These are phyloP conservation scores for Arizona elegans DNA, from an alignment of 2,113 vertebrate genomes.

Conservation along the genomic window DNA sequence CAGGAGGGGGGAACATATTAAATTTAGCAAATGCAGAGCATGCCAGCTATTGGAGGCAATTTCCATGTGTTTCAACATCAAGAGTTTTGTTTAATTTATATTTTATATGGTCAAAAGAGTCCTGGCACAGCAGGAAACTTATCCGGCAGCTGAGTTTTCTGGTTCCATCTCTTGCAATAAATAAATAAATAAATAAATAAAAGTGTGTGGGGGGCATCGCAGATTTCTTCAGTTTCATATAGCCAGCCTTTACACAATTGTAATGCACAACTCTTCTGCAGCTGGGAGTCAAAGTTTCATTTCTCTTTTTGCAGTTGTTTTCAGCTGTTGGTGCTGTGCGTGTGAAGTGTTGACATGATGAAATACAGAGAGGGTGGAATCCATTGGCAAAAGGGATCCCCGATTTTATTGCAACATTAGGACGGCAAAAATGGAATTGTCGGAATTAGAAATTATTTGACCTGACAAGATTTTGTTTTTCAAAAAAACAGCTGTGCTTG, in stretches of 20 bases:
- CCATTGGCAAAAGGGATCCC: not conserved
- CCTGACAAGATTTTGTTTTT: not conserved
- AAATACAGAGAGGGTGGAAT: not conserved
- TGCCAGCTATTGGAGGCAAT: not conserved
- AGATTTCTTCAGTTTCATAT: constrained; percentile 5
- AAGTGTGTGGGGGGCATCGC: not conserved
- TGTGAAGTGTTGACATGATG: not conserved
- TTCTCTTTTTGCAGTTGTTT: not conserved
- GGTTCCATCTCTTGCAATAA: constrained; percentile 1
- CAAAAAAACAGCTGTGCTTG: not conserved
- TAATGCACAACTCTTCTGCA: not conserved
- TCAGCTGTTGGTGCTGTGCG: not conserved
- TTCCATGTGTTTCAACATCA: constrained; percentile 18
- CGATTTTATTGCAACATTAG: not conserved
- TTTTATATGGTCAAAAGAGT: constrained; percentile 18
- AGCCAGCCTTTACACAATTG: not conserved
- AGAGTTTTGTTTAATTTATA: constrained; percentile 28
- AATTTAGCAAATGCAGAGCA: not conserved
- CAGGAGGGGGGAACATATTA: not conserved
- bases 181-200: not conserved
- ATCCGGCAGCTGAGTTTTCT: constrained; percentile 11
- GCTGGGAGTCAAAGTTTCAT: not conserved
- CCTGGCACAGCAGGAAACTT: not conserved
- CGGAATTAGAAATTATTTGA: not conserved
- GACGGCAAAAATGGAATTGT: not conserved